Evolutionary conservation across 2,888 invertebrate genomes (phyloP).

Genomic region (Epinotia demarniana): DNA sequence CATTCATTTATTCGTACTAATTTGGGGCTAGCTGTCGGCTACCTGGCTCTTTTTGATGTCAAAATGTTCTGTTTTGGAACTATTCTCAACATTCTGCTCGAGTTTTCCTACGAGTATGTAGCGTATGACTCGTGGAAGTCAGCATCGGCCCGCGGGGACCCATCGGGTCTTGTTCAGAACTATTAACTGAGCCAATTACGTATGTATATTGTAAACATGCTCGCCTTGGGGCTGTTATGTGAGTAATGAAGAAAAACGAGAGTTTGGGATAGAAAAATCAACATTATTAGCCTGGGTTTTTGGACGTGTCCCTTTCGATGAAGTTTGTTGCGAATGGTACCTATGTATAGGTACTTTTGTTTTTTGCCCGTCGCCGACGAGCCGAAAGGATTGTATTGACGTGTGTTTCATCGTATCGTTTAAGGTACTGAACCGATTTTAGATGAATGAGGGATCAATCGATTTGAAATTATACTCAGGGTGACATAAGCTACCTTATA

Average conservation of each 20-base stretch:
- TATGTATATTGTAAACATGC: constrained; percentile 50
- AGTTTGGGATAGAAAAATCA: background rate
- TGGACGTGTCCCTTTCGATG: background rate
- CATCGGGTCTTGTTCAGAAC: constrained; percentile 50
- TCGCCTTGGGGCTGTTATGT: constrained; percentile 39
- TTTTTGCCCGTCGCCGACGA: no score
- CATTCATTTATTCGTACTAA: background rate
- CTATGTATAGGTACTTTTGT: no score
- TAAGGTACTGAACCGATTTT: no score
- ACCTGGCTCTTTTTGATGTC: no score
- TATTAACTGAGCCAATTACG: constrained; percentile 54
- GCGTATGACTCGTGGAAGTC: constrained; percentile 23
- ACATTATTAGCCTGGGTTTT: background rate
- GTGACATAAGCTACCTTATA: no score
- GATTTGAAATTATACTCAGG: no score
- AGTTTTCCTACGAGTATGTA: background rate
- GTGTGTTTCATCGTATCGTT: no score
- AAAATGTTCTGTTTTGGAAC: background rate
- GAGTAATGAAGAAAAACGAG: constrained; percentile 33
- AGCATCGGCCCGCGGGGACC: constrained; percentile 37
- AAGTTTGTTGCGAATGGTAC: no score
- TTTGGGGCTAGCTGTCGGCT: no score
- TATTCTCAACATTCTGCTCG: background rate
- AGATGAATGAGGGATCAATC: no score
- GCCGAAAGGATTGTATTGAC: no score